Percentiles rank a stretch among this genome's conserved stretches.
Evolutionary conservation across 2,888 invertebrate genomes (phyloP).

Genomic region (Pachycephus smyrnensis): DNA sequence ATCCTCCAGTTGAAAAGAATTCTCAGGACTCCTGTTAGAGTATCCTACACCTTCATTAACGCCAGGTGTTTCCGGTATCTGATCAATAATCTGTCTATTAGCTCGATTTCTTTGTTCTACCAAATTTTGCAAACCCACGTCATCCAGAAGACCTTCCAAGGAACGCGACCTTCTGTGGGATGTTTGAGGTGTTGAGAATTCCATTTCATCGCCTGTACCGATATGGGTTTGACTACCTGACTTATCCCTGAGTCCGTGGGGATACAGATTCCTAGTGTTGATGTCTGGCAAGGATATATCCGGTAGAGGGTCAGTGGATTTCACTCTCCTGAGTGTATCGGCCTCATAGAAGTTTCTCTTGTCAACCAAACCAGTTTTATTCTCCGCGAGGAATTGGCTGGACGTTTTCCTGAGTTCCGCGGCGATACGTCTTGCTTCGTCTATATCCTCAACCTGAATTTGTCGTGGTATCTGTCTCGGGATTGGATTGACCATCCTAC

Average conservation of each 20-base stretch:
- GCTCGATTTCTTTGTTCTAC: conserved; percentile 53
- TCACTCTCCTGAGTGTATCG: conserved; percentile 71
- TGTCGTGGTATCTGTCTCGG: conserved; percentile 53
- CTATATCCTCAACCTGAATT: conserved; percentile 57
- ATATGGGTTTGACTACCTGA: conserved; percentile 44
- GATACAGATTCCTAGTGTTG: conserved; percentile 61
- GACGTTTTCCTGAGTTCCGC: conserved; percentile 62
- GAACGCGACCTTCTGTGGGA: conserved; percentile 71
- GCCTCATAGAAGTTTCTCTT: conserved; percentile 81
- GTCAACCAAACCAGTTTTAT: conserved; percentile 70
- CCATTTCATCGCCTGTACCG: conserved; percentile 26
- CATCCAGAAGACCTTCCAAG: conserved; percentile 72
- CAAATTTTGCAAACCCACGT: conserved; percentile 62
- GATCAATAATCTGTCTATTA: conserved; percentile 33
- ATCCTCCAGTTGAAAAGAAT: conserved; percentile 68
- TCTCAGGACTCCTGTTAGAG: conserved; percentile 23
- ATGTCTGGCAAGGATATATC: conserved; percentile 53
- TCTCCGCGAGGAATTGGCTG: conserved; percentile 55
- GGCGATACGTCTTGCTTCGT: conserved; percentile 60
- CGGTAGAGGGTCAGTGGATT: conserved; percentile 57
- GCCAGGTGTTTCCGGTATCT: not conserved
- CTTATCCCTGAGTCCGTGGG: conserved; percentile 63
- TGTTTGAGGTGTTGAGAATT: conserved; percentile 31
- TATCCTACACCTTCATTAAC: not conserved
- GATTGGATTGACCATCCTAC: conserved; percentile 81